Evolutionary conservation across 2,888 invertebrate genomes (phyloP).

Genomic region (Catocala fraxini): DNA sequence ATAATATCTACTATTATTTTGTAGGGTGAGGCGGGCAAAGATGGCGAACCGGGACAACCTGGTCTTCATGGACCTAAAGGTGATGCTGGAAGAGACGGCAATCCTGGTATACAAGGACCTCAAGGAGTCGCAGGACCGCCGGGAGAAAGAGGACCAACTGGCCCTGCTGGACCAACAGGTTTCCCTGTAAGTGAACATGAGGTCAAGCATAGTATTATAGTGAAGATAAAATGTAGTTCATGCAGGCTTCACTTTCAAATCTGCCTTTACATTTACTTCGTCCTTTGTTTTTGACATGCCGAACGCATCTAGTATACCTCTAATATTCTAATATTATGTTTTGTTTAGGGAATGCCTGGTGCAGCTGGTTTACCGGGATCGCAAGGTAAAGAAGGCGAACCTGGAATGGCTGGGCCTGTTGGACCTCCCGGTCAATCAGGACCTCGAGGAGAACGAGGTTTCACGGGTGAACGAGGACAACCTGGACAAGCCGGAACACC

Average conservation of each 20-base stretch:
- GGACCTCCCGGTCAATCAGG: conserved; percentile 89
- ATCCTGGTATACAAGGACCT: conserved; percentile 91
- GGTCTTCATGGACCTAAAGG: conserved; percentile 93
- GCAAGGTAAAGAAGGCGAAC: conserved; percentile 94
- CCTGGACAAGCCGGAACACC: conserved; percentile 90
- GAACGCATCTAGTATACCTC: no score
- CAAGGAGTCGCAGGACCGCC: conserved; percentile 91
- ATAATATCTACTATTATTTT: conserved; percentile 4
- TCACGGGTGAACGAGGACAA: conserved; percentile 92
- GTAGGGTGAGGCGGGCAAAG: conserved; percentile 93
- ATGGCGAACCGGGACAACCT: conserved; percentile 92
- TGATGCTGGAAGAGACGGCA: conserved; percentile 93
- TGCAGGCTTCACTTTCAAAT: no score
- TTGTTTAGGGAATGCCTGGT: conserved; percentile 90
- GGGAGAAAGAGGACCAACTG: conserved; percentile 92
- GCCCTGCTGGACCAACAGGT: conserved; percentile 92
- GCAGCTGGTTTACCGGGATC: conserved; percentile 91
- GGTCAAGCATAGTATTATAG: no score
- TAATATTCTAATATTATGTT: not conserved
- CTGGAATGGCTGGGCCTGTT: conserved; percentile 90
- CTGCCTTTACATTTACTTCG: no score
- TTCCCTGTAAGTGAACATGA: conserved; percentile 89
- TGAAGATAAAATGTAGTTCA: no score
- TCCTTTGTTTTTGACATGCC: no score
- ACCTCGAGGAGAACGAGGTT: conserved; percentile 90